Conservation (phyloP, 2,888 invertebrate genomes). For the Zelleria hepariella region DNA sequence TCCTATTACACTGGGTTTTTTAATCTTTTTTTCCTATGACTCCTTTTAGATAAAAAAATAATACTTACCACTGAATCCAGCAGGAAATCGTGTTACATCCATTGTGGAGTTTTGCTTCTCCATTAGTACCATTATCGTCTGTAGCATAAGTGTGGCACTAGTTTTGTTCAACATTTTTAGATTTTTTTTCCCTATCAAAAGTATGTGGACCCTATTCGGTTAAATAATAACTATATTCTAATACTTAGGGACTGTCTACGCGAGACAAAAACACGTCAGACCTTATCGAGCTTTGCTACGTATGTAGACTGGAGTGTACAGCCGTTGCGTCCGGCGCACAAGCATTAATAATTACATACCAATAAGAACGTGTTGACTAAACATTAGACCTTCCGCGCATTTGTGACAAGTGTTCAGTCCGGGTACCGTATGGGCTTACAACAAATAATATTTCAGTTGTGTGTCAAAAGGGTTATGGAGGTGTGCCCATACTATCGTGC, state of each 20-base stretch:
- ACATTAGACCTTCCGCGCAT: not conserved
- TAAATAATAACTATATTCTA: too few species aligned
- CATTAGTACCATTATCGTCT: constrained; percentile 65
- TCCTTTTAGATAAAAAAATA: constrained; percentile 6
- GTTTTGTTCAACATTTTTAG: constrained; percentile 40
- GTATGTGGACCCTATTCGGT: too few species aligned
- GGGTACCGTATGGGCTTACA: too few species aligned
- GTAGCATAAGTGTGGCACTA: constrained; percentile 64
- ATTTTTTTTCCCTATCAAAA: not conserved
- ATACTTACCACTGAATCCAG: constrained; percentile 47
- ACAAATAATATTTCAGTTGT: too few species aligned
- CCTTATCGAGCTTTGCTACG: not conserved
- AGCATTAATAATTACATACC: not conserved
- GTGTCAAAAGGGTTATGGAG: too few species aligned
- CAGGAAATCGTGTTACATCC: constrained; percentile 48
- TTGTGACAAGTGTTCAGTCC: not conserved
- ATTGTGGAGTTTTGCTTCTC: constrained; percentile 56
- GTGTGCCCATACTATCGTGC: too few species aligned
- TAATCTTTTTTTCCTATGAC: too few species aligned
- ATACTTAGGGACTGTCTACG: not conserved
- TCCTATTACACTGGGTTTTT: too few species aligned
- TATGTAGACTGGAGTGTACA: not conserved
- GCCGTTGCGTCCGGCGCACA: not conserved
- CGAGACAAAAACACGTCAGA: not conserved
- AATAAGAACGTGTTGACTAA: not conserved